Evolutionary conservation across 2,888 invertebrate species (phyloP), one percentile per base, ranked within the genome.

Genomic region (Teleogryllus oceanicus): DNA sequence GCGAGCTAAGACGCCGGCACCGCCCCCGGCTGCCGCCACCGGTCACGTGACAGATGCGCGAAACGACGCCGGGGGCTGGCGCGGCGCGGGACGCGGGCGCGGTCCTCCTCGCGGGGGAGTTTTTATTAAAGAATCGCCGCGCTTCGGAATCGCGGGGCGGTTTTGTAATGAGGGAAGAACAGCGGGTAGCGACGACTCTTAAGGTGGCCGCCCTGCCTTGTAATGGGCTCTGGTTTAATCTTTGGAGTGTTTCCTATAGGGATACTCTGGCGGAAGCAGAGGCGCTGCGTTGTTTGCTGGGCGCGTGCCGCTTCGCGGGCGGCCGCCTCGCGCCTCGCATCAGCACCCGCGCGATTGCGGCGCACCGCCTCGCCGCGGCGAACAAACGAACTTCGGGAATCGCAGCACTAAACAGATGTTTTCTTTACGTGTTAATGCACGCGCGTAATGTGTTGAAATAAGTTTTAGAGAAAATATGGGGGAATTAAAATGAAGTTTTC

Each of bases 151-250:
- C 16, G 62, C 62, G 62, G 11, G 62, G 62, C 62, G 62, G 62
- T 62, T 62, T 62, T 62, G 62, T 62, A 62, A 62, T 16, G 62
- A 8, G 62, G 62, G 62, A n/a, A 11, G 62, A 62, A 62, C 62
- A 62, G n/a, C 62, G 62, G 62, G 62, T 62, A 62, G 62, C 8
- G 62, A 62, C 62, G 62, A 62, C 62, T 62, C 8, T 12, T 62
- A 62, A 62, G 62, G 62, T 62, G 62, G 62, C 62, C 62, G 62
- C 62, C 62, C 62, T n/a, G 62, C 12, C 62, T 62, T 62, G 62
- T 62, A 62, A 62, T 62, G 62, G 62, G 16, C 62, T 62, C 62
- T 62, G 62, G 62, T 62, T 62, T 62, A 62, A 62, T 62, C 62
- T 62, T 62, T 62, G 16, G 62, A 62, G 62, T 62, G 62, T 62